Base-by-base conservation (phyloP, 1,140 invertebrate species). In the Drosophila micromelanica region DNA sequence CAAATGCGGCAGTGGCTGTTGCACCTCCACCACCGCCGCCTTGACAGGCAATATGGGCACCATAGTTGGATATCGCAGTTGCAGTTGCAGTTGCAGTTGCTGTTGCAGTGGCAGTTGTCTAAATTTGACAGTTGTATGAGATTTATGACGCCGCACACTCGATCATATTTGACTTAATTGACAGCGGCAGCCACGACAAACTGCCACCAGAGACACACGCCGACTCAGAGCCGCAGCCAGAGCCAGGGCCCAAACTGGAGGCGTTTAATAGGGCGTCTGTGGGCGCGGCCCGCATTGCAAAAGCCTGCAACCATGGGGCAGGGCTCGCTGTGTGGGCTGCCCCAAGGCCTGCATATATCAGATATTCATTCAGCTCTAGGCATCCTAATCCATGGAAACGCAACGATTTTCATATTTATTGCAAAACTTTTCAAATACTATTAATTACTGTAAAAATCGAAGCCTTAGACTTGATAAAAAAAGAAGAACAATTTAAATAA, bases 91-190 rank as follows among this genome's bases (percentile, higher is more conserved):
- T 52, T 48, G 62, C 17, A 17, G 17, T 52, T 48, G 62, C 54
- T 60, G 55, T 20, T 40, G 67, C 32, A 13, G 65, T 35, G 49
- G 69, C 63, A 86, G 81, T 87, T 87, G 82, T 87, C 82, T 76
- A 87, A 87, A 87, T 87, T 82, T 87, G 82, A 87, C 82, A 87
- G 82, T 89, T 81, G 78, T 89, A 78, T 82, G 82, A 87, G 82
- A 87, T 87, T 87, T 87, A 87, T 87, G 82, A 87, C 78, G 78
- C 82, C 75, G 78, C 78, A 72, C 82, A 82, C 82, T 87, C 82
- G 82, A 87, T 87, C 82, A 87, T 87, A 87, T 89, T 87, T 87
- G 82, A 87, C 82, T 87, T 87, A 87, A 87, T 87, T 87, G 82
- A 87, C 82, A 87, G 82, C 78, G 79, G 67, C 82, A 87, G 82